A percentile compares a stretch with the other conserved stretches of the same genome.
Evolutionary conservation across 2,113 vertebrate species (phyloP).

Genomic region (Origma solitaria): DNA sequence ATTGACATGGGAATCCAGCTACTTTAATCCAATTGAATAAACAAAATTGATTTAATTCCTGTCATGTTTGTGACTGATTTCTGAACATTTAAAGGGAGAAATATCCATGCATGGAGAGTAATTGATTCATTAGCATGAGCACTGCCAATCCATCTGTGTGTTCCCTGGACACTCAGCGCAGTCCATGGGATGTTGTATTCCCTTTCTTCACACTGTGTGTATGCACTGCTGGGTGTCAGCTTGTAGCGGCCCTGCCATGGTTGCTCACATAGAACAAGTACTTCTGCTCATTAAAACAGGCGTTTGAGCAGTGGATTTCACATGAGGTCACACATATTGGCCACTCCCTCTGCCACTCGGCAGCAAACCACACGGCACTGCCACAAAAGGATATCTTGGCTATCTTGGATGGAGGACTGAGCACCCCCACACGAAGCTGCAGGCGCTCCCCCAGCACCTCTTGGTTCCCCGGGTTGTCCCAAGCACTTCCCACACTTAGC

Average conservation of each 20-base stretch:
- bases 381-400: neutral
- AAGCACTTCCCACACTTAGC: neutral
- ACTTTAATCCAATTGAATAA: conserved; percentile 23
- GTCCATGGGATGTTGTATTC: neutral
- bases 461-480: neutral
- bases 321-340: neutral
- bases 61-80: neutral
- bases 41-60: conserved; percentile 19
- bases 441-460: neutral
- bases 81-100: neutral
- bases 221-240: neutral
- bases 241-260: neutral
- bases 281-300: neutral
- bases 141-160: neutral
- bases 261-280: neutral
- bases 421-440: accelerated
- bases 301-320: neutral
- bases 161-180: neutral
- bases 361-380: neutral
- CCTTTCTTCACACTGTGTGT: neutral
- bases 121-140: neutral
- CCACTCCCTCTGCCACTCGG: neutral
- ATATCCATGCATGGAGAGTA: neutral
- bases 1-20: neutral
- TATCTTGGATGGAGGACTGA: neutral